Conservation (phyloP, 30 jellyfish, hydroid and myxozoan species). For the Turritopsis dohrnii region DNA sequence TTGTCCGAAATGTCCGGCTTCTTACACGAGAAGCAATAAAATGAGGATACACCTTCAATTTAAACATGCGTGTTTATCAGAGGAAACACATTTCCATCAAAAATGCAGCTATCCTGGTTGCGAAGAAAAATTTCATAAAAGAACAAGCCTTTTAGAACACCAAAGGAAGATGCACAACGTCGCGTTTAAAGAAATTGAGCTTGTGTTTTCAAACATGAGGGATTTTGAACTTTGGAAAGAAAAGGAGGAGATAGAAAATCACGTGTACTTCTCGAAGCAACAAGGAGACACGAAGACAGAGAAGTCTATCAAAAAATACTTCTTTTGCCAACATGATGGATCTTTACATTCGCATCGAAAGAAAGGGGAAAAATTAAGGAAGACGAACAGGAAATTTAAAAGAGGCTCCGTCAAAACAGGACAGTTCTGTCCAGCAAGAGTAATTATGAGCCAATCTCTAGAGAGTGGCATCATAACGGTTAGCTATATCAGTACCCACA, state of each 20-base stretch:
- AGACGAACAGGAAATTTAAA: not conserved
- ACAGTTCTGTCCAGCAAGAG: not conserved
- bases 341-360: not conserved
- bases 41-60: not conserved
- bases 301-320: not conserved
- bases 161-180: not conserved
- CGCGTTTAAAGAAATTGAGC: not conserved
- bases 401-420: not conserved
- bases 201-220: fast-evolving
- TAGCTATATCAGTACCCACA: not conserved
- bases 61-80: not conserved
- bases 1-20: too few species aligned
- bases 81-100: not conserved
- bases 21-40: too few species aligned
- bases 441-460: not conserved
- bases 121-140: slow-evolving; percentile 2
- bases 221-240: not conserved
- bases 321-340: not conserved
- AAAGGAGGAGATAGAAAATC: not conserved
- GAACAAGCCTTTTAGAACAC: too few species aligned
- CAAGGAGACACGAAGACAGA: not conserved
- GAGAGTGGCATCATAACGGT: not conserved
- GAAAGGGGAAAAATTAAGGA: not conserved
- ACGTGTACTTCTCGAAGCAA: not conserved
- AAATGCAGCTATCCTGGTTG: not conserved